Conservation (phyloP, 2,113 vertebrate species). For the Alethe castanea region DNA sequence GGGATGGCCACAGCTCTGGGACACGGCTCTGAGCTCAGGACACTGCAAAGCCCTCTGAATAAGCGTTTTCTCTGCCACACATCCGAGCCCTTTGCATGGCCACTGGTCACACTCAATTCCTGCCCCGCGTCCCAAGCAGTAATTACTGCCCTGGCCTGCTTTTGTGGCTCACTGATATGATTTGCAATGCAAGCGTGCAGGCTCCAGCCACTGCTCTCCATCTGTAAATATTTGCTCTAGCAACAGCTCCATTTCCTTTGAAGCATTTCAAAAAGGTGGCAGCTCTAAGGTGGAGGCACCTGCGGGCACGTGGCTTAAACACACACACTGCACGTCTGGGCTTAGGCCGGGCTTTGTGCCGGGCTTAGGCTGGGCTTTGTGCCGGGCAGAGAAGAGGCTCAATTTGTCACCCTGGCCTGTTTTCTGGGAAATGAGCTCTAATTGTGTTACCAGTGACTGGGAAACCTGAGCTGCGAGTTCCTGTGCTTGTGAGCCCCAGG, state of each 20-base stretch:
- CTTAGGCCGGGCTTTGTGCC: background rate
- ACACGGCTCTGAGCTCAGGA: background rate
- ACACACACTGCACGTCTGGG: rapidly evolving
- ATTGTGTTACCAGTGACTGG: background rate
- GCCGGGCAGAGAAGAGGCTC: background rate
- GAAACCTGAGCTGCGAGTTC: background rate
- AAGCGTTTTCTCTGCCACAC: background rate
- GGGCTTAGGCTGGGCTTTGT: background rate
- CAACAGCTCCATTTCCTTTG: background rate
- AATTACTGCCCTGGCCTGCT: background rate
- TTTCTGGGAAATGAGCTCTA: background rate
- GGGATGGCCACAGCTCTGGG: background rate
- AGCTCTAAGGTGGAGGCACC: background rate
- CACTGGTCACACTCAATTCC: background rate
- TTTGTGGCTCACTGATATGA: background rate
- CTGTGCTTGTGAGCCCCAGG: rapidly evolving
- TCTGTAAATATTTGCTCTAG: background rate
- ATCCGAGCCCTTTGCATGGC: background rate
- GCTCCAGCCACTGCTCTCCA: background rate
- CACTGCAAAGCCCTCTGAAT: background rate
- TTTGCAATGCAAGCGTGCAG: background rate
- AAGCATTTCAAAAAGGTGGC: background rate
- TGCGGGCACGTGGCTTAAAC: background rate
- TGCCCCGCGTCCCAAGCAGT: background rate
- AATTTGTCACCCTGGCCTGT: background rate